Percentiles rank a stretch among this genome's conserved stretches.
These are phyloP conservation scores for Beris morrisii DNA, from an alignment of 2,888 invertebrate species.

Conservation along the genomic window DNA sequence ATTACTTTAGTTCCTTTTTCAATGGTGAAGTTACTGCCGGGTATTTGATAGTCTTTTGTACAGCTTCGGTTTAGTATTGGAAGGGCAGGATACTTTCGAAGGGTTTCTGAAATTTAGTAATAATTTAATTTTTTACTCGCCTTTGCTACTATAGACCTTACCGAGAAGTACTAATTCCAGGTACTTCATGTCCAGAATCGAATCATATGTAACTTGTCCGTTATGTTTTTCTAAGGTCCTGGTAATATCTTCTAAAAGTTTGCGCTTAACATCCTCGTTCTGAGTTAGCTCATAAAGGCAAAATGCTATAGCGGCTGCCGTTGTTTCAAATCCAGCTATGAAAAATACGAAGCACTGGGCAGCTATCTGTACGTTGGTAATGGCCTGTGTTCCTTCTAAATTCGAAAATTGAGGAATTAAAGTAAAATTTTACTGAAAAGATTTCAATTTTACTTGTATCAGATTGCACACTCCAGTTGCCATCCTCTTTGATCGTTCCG, in stretches of 20 bases:
- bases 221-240: conserved; percentile 48
- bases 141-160: conserved; percentile 37
- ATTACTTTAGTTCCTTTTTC: conserved; percentile 52
- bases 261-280: conserved; percentile 52
- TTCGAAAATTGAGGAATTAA: too few relatives aligned
- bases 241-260: conserved; percentile 51
- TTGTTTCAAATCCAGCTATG: conserved; percentile 57
- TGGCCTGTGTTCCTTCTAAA: not conserved
- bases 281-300: conserved; percentile 55
- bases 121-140: not conserved
- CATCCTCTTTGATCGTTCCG: conserved; percentile 36
- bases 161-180: conserved; percentile 56
- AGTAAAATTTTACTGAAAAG: too few relatives aligned
- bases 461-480: conserved; percentile 23
- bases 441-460: too few relatives aligned
- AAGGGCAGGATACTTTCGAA: conserved; percentile 56
- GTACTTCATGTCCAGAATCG: conserved; percentile 55
- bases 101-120: conserved; percentile 45
- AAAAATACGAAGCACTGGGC: conserved; percentile 56
- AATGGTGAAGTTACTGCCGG: conserved; percentile 48
- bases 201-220: conserved; percentile 53
- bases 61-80: conserved; percentile 54
- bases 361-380: conserved; percentile 36
- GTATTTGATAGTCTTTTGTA: conserved; percentile 50
- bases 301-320: conserved; percentile 54